These are phyloP conservation scores for Coccyzus lansbergi DNA, from an alignment of 2,797 vertebrate species.

Conservation along the genomic window DNA sequence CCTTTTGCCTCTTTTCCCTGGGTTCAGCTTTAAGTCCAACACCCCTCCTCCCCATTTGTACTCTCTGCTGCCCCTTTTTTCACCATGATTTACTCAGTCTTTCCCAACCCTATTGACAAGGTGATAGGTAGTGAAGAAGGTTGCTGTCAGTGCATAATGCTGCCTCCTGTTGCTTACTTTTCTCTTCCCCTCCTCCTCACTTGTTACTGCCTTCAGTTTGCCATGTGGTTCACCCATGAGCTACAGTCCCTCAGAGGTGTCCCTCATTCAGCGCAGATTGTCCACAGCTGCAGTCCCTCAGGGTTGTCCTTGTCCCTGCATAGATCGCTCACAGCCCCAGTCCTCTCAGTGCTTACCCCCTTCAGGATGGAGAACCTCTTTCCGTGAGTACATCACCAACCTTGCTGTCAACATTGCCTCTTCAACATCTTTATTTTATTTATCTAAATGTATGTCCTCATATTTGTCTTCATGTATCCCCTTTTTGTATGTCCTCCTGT, in stretches of 20 bases:
- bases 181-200: background rate
- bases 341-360: background rate
- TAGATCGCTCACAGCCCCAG: background rate
- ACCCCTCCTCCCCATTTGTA: background rate
- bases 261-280: background rate
- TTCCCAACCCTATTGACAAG: background rate
- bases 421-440: background rate
- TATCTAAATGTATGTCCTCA: background rate
- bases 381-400: background rate
- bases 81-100: background rate
- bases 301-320: background rate
- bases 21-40: background rate
- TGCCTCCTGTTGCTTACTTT: background rate
- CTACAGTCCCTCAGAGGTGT: background rate
- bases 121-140: background rate
- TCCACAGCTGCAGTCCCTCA: background rate
- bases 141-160: fast-evolving
- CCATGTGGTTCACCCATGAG: background rate
- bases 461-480: background rate
- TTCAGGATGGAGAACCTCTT: background rate
- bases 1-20: background rate
- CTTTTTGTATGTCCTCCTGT: background rate
- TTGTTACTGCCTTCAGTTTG: background rate
- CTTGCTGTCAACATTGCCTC: too few relatives aligned
- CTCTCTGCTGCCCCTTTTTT: background rate